These are phyloP conservation scores for Caenorhabditis latens DNA, from an alignment of 1,140 invertebrate species.

Conservation along the genomic window DNA sequence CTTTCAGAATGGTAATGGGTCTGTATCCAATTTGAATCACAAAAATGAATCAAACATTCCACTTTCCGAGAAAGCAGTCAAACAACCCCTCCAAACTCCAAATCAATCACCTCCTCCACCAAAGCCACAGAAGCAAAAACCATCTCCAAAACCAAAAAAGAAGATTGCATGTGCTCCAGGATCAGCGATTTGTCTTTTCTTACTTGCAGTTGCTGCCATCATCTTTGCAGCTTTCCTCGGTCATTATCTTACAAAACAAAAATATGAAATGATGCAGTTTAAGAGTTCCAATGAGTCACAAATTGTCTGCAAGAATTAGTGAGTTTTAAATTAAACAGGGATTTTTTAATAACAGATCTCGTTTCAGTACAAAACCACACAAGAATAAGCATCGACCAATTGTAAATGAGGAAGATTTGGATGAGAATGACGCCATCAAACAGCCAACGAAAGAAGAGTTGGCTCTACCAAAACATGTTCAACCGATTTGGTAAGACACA, in stretches of 20 bases:
- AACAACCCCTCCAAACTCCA: slow-evolving; percentile 8
- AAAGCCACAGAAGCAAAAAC: slow-evolving; percentile 17
- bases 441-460: slow-evolving; percentile 43
- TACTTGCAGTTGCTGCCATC: slow-evolving; percentile 38
- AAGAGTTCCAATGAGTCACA: slow-evolving; percentile 10
- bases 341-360: neutral
- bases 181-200: slow-evolving; percentile 28
- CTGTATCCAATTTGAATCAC: slow-evolving; percentile 1
- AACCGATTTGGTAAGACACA: slow-evolving; percentile 20
- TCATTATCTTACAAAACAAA: slow-evolving; percentile 45
- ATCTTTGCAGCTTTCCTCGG: slow-evolving; percentile 34
- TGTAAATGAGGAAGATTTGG: slow-evolving; percentile 26
- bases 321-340: neutral
- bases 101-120: neutral
- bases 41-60: neutral
- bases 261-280: slow-evolving; percentile 38
- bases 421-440: slow-evolving; percentile 33
- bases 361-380: slow-evolving; percentile 7
- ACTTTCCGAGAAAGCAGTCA: slow-evolving; percentile 23
- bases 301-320: slow-evolving; percentile 22
- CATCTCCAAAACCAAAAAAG: slow-evolving; percentile 20
- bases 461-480: slow-evolving; percentile 11
- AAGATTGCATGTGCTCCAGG: slow-evolving; percentile 13
- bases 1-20: slow-evolving; percentile 34
- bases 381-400: slow-evolving; percentile 20